These are phyloP conservation scores for Carterocephalus palaemon DNA, from an alignment of 2,888 invertebrate species.

Conservation along the genomic window DNA sequence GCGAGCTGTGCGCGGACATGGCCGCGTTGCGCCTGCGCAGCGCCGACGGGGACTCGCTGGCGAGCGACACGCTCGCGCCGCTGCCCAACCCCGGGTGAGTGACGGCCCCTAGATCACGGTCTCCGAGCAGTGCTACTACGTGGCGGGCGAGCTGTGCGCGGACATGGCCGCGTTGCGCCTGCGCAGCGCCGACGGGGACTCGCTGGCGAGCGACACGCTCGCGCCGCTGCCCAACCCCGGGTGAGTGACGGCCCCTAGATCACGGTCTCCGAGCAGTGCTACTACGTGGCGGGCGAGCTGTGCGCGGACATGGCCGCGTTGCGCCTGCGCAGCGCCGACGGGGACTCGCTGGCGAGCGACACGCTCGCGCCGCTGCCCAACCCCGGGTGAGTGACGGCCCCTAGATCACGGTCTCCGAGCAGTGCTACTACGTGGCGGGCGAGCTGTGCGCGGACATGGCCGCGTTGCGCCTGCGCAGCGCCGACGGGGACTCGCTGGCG, in stretches of 20 bases:
- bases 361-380: conserved; percentile 89
- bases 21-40: conserved; percentile 81
- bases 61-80: conserved; percentile 86
- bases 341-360: conserved; percentile 76
- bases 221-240: conserved; percentile 86
- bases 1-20: conserved; percentile 83
- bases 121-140: conserved; percentile 99
- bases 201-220: conserved; percentile 82
- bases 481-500: conserved; percentile 68
- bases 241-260: conserved; percentile 38
- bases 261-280: no score
- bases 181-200: conserved; percentile 67
- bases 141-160: conserved; percentile 88
- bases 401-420: no score
- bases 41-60: conserved; percentile 68
- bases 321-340: conserved; percentile 78
- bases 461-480: conserved; percentile 78
- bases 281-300: conserved; percentile 96
- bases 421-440: conserved; percentile 98
- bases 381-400: conserved; percentile 55
- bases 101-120: no score
- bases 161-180: conserved; percentile 84
- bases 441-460: conserved; percentile 83
- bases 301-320: conserved; percentile 81
- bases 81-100: conserved; percentile 81